phyloP scores from a whole-genome alignment of 2,113 vertebrate genomes.

The Hemiscyllium ocellatum region DNA sequence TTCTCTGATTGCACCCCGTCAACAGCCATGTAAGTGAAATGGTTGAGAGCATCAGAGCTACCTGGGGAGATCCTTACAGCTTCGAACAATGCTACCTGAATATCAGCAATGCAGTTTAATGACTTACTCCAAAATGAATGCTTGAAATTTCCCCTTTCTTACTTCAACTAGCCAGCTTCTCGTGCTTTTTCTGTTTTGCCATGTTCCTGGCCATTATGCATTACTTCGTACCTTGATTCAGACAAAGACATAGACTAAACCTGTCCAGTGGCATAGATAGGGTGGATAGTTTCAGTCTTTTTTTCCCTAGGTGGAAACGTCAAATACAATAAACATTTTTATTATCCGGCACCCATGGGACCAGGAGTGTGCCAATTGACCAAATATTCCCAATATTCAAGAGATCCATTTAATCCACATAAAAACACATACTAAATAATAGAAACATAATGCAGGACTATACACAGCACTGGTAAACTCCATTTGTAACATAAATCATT shows the following conservation, averaged over 20 bases:
- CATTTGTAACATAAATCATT: too few species aligned
- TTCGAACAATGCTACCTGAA: background rate
- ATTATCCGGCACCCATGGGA: too few species aligned
- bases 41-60: background rate
- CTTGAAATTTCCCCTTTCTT: background rate
- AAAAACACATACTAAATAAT: too few species aligned
- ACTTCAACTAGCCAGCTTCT: background rate
- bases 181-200: background rate
- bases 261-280: background rate
- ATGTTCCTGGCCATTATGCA: background rate
- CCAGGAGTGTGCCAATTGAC: too few species aligned
- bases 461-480: too few species aligned
- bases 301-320: too few species aligned
- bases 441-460: too few species aligned
- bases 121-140: background rate
- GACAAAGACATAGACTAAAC: too few species aligned
- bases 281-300: too few species aligned
- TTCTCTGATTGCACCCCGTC: background rate
- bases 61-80: background rate
- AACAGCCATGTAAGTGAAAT: background rate
- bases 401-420: too few species aligned
- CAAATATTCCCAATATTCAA: too few species aligned
- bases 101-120: background rate
- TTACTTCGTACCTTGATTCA: background rate
- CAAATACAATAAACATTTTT: too few species aligned